A percentile compares a stretch with the other conserved stretches of the same genome.
Conservation (phyloP, 2,888 invertebrate species). For the Copidosoma aretas region DNA sequence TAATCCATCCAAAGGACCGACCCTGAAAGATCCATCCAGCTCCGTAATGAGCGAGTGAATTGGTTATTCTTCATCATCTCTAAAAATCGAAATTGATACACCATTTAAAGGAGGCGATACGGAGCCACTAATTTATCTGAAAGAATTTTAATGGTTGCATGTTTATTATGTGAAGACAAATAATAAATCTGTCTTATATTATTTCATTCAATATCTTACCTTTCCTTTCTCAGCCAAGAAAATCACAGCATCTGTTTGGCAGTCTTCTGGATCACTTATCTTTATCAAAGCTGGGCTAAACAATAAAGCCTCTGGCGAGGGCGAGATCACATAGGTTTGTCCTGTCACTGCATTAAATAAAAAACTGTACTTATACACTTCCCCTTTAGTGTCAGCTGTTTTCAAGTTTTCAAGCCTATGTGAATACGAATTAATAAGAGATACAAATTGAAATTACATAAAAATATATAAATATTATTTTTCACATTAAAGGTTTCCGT, state of each 20-base stretch:
- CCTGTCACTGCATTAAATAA: slow-evolving; percentile 58
- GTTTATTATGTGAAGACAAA: neutral
- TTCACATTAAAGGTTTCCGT: slow-evolving; percentile 51
- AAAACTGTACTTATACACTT: slow-evolving; percentile 58
- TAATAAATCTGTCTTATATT: too few species aligned
- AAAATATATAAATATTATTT: slow-evolving; percentile 23
- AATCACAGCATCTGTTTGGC: slow-evolving; percentile 70
- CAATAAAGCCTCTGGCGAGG: slow-evolving; percentile 75
- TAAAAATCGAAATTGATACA: slow-evolving; percentile 55
- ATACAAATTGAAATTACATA: neutral
- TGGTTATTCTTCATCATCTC: slow-evolving; percentile 53
- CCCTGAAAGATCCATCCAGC: slow-evolving; percentile 77
- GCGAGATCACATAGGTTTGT: slow-evolving; percentile 67
- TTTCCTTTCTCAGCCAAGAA: slow-evolving; percentile 70
- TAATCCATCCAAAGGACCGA: slow-evolving; percentile 87
- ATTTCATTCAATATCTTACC: slow-evolving; percentile 42
- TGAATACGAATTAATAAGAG: neutral
- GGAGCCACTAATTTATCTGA: slow-evolving; percentile 56
- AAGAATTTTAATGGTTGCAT: slow-evolving; percentile 12
- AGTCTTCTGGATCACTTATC: slow-evolving; percentile 72
- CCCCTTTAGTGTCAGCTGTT: slow-evolving; percentile 31
- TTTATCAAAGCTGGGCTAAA: slow-evolving; percentile 71
- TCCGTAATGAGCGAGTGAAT: slow-evolving; percentile 66
- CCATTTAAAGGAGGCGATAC: slow-evolving; percentile 54
- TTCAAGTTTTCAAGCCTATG: slow-evolving; percentile 27